Percentiles rank a stretch among this genome's conserved stretches.
These are phyloP conservation scores for Hyles vespertilio DNA, from an alignment of 1,140 invertebrate species.

Conservation along the genomic window DNA sequence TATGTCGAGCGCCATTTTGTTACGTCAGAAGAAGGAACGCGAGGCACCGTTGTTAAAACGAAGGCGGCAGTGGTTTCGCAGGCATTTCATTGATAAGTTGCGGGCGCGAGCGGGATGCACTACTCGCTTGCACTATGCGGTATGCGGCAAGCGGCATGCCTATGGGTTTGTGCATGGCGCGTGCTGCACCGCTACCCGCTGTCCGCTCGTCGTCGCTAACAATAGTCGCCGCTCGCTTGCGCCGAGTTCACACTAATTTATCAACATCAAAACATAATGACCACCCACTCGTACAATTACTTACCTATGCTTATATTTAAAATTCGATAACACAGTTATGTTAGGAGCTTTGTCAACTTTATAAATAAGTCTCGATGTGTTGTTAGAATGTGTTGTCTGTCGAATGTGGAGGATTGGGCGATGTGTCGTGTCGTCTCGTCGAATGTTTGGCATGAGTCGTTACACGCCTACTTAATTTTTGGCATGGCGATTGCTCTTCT, in stretches of 20 bases:
- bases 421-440: conserved; percentile 17
- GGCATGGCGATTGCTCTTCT: conserved; percentile 33
- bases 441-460: conserved; percentile 47
- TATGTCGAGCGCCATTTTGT: conserved; percentile 53
- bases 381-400: conserved; percentile 16
- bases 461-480: conserved; percentile 48
- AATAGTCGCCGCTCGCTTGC: conserved; percentile 13
- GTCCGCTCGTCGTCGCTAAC: conserved; percentile 25
- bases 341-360: conserved; percentile 6
- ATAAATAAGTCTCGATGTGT: conserved; percentile 1
- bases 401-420: conserved; percentile 31
- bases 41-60: conserved; percentile 44
- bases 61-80: conserved; percentile 43
- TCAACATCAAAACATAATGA: conserved; percentile 22
- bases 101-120: conserved; percentile 64
- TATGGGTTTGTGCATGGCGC: conserved; percentile 27
- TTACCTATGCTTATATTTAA: conserved; percentile 7
- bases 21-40: conserved; percentile 54
- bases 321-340: conserved; percentile 1
- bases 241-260: conserved; percentile 31
- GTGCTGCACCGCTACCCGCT: too few species aligned
- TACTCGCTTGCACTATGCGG: conserved; percentile 47
- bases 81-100: conserved; percentile 73
- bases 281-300: conserved; percentile 5
- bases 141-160: conserved; percentile 4